A percentile compares a stretch with the other conserved stretches of the same genome.
Conservation (phyloP, 2,888 invertebrate genomes). For the Empis stercorea region DNA sequence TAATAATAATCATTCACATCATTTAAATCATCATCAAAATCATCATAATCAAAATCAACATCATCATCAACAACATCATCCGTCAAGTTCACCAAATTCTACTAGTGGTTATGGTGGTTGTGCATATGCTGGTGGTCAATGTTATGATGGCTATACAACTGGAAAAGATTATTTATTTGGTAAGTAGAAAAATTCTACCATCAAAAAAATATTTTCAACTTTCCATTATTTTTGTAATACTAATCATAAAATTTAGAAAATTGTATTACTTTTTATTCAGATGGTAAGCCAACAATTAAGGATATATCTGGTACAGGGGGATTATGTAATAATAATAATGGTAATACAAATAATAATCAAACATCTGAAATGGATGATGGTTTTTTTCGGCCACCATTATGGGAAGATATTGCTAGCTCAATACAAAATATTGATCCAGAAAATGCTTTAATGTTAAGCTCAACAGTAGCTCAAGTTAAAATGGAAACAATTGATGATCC, state of each 20-base stretch:
- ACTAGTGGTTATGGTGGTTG: constrained; percentile 28
- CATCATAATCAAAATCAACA: constrained; percentile 15
- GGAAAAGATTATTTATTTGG: constrained; percentile 35
- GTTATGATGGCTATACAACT: constrained; percentile 18
- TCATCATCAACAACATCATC: constrained; percentile 14
- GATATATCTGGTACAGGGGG: too few relatives aligned
- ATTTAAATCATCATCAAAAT: constrained; percentile 15
- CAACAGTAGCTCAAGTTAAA: constrained; percentile 52
- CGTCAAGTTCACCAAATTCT: constrained; percentile 28
- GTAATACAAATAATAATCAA: too few relatives aligned
- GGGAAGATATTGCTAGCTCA: constrained; percentile 86
- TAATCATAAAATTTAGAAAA: not conserved
- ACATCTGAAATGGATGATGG: constrained; percentile 52
- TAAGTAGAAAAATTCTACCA: constrained; percentile 19
- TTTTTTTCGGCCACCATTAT: constrained; percentile 73
- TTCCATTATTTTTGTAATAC: not conserved
- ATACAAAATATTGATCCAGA: constrained; percentile 83
- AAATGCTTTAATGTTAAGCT: constrained; percentile 74
- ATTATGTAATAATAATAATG: too few relatives aligned
- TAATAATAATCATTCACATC: constrained; percentile 12
- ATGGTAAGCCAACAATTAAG: too few relatives aligned
- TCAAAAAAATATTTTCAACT: too few relatives aligned
- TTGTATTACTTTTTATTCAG: too few relatives aligned
- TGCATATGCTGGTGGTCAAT: constrained; percentile 24
- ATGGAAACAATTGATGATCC: constrained; percentile 60